These are phyloP conservation scores for Campylorhamphus procurvoides DNA, from an alignment of 2,113 vertebrate species.

Conservation along the genomic window DNA sequence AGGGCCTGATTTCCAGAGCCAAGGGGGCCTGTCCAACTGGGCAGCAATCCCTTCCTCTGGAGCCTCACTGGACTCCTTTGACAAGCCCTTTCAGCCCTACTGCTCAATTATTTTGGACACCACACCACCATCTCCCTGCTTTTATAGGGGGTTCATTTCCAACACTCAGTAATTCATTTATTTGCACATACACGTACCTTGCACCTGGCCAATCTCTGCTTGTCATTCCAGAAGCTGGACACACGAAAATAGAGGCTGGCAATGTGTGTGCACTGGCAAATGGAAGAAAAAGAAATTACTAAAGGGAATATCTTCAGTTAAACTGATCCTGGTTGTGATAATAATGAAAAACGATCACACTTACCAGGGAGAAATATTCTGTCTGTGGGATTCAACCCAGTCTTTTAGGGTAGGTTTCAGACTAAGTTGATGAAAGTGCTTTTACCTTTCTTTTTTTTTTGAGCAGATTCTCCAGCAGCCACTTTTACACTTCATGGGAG, in stretches of 20 bases:
- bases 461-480: neutral
- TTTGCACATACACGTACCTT: neutral
- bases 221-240: neutral
- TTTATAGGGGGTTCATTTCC: neutral
- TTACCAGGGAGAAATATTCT: neutral
- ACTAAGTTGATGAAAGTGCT: neutral
- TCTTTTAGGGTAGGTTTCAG: neutral
- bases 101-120: neutral
- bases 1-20: neutral
- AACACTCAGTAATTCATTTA: neutral
- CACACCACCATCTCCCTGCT: neutral
- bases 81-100: neutral
- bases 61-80: neutral
- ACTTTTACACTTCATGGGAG: neutral
- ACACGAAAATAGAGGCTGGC: neutral
- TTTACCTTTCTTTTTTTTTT: neutral
- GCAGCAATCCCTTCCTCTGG: neutral
- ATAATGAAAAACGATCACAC: constrained; percentile 11
- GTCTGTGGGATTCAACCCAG: neutral
- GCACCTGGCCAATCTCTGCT: neutral
- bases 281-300: neutral
- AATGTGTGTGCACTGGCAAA: neutral
- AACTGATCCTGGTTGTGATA: neutral
- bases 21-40: neutral
- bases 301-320: neutral